Conservation (phyloP, 2,888 invertebrate species). For the Saturnia pavonia region DNA sequence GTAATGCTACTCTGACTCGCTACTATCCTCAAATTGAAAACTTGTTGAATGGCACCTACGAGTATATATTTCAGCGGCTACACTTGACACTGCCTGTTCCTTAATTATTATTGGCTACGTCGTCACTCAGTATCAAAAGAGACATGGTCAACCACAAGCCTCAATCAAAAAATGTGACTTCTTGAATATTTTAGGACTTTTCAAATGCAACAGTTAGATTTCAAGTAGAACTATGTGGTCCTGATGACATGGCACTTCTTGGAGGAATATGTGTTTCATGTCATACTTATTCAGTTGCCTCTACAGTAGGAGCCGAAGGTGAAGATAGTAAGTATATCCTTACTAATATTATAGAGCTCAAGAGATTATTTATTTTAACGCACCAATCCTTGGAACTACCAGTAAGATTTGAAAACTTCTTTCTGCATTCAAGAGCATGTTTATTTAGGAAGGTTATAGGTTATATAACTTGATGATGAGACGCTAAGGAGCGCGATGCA, state of each 20-base stretch:
- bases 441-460: too few species aligned
- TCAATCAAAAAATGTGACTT: neutral
- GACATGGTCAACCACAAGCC: neutral
- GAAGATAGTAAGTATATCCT: slow-evolving; percentile 77
- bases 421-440: too few species aligned
- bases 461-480: too few species aligned
- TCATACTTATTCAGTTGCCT: slow-evolving; percentile 74
- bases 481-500: too few species aligned
- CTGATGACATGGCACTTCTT: slow-evolving; percentile 58
- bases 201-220: slow-evolving; percentile 81
- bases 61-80: too few species aligned
- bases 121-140: neutral
- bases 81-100: too few species aligned
- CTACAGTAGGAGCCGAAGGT: slow-evolving; percentile 73
- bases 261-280: slow-evolving; percentile 79
- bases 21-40: neutral
- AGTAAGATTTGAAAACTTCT: too few species aligned
- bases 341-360: too few species aligned
- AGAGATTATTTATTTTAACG: too few species aligned
- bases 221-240: slow-evolving; percentile 77
- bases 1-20: too few species aligned
- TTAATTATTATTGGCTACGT: neutral
- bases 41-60: neutral
- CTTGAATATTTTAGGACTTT: slow-evolving; percentile 72
- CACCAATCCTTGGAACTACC: too few species aligned